Evolutionary conservation across 2,113 vertebrate species (phyloP), one percentile per base, ranked within the genome.

Genomic region (Glaucomys volans): DNA sequence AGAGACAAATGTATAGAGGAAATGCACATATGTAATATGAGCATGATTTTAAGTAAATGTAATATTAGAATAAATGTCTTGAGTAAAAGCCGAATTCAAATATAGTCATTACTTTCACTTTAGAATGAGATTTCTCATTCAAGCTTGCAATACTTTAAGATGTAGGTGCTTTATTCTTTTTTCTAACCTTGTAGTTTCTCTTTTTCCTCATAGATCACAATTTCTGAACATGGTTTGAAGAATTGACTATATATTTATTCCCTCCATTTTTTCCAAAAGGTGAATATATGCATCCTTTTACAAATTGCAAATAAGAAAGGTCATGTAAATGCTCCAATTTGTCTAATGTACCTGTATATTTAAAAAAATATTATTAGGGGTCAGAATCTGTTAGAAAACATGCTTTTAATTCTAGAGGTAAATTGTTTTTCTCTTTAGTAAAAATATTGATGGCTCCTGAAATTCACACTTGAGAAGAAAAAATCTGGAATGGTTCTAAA

Each of bases 181-280:
- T 42, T 79, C 30, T 54, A 3, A 64, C 44, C 13, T 94, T 74
- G 52, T 42, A 77, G 37, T 77, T 77, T 83, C 12, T 83, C 32
- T 37, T 87, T 82, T 90, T 66, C 14, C 4, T 92, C 79, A 86
- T 5, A 76, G 24, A 77, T 89, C 9, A 92, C 8, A 77, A 30
- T 26, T 80, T 83, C 30, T 54, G 44, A 90, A 90, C 42, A 92
- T 77, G 66, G 84, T 94, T 57, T 75, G 44, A 77, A 80, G 22
- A 50, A 87, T 17, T 79, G 24, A 88, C 11, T 75, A 80, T 77
- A 80, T 32, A 57, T 87, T 81, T 91, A 85, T 76, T 94, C 17
- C 6, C 47, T n/a, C 72, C 16, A 72, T 91, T 54, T 35, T 89
- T 76, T 4, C 8, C 8, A 77, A 54, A 76, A 16, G 47, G 1